phyloP scores from a whole-genome alignment of 1,140 invertebrate genomes.

The Achroia grisella region DNA sequence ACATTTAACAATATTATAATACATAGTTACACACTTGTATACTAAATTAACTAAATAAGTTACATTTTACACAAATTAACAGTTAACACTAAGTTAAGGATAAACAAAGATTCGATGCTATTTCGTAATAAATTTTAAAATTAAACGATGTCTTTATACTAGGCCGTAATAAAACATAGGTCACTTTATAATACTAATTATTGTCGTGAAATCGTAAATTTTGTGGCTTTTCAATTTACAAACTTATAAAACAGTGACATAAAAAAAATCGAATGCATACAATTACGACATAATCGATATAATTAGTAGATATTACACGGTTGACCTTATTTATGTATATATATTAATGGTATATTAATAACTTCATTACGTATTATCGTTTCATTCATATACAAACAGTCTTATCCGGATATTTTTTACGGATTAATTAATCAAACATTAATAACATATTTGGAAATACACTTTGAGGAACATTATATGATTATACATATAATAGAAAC shows the following conservation, averaged over 20 bases:
- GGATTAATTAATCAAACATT: constrained; percentile 9
- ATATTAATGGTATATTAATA: constrained; percentile 18
- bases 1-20: constrained; percentile 62
- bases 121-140: constrained; percentile 10
- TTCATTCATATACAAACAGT: constrained; percentile 29
- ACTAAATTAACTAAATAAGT: constrained; percentile 20
- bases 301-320: no score
- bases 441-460: constrained; percentile 3
- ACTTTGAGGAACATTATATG: constrained; percentile 2
- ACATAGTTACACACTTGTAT: constrained; percentile 45
- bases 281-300: no score
- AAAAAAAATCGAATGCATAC: constrained; percentile 1
- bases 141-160: neutral
- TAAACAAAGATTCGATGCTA: constrained; percentile 11
- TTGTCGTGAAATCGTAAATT: constrained; percentile 45
- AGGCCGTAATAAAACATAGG: constrained; percentile 7
- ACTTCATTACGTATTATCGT: constrained; percentile 36
- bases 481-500: constrained; percentile 12
- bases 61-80: constrained; percentile 14
- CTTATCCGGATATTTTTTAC: constrained; percentile 25
- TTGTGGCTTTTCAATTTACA: constrained; percentile 8
- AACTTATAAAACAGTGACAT: constrained; percentile 4
- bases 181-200: constrained; percentile 50
- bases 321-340: constrained; percentile 7
- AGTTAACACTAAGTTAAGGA: neutral